Percentiles rank a stretch among this genome's conserved stretches.
Evolutionary conservation across 2,113 vertebrate genomes (phyloP).

Genomic region (Aspidoscelis tigris): DNA sequence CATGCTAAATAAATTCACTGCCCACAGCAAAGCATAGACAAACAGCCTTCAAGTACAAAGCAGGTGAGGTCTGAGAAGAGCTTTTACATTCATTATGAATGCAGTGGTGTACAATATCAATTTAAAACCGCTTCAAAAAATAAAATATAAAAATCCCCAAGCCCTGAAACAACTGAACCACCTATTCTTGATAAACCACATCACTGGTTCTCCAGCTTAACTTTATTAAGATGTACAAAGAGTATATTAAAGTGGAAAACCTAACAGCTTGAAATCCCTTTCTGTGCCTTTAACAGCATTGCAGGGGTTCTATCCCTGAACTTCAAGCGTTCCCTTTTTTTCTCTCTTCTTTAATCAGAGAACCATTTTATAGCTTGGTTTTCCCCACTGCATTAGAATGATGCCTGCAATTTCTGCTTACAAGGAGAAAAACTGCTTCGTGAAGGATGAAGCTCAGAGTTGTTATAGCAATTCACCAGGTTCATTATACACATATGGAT

Average conservation of each 20-base stretch:
- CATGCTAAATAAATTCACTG: conserved; percentile 22
- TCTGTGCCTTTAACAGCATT: background rate
- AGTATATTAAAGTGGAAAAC: background rate
- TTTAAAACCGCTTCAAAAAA: conserved; percentile 10
- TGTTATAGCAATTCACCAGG: background rate
- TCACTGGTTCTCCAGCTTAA: accelerated
- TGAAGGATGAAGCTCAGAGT: background rate
- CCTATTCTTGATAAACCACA: background rate
- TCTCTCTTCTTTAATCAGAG: background rate
- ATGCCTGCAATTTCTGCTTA: background rate
- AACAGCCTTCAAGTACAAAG: conserved; percentile 20
- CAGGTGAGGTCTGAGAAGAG: conserved; percentile 25
- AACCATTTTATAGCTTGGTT: background rate
- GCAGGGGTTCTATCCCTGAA: background rate
- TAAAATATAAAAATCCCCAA: background rate
- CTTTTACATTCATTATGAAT: conserved; percentile 24
- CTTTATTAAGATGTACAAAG: background rate
- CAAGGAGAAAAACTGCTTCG: background rate
- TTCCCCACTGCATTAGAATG: background rate
- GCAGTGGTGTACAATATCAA: conserved; percentile 20
- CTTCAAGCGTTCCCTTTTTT: background rate
- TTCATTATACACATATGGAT: background rate
- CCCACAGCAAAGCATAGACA: conserved; percentile 39
- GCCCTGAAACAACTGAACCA: background rate
- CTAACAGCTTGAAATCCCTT: conserved; percentile 1